A percentile compares a stretch with the other conserved stretches of the same genome.
Conservation (phyloP, 2,888 invertebrate genomes). For the Automeris io region DNA sequence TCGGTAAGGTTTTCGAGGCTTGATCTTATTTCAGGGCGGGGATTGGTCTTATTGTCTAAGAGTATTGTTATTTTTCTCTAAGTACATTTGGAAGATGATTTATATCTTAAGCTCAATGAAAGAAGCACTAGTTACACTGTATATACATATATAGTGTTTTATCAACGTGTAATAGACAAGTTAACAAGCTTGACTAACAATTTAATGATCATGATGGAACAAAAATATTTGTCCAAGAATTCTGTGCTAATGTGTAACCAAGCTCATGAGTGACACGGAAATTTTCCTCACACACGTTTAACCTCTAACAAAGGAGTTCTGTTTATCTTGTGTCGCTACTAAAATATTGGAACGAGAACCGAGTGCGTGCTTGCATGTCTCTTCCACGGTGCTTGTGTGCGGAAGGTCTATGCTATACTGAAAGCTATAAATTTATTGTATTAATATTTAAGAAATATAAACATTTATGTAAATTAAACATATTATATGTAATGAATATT, state of each 20-base stretch:
- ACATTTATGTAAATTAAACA: too few species aligned
- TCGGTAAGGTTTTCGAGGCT: constrained; percentile 18
- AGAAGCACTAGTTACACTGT: too few species aligned
- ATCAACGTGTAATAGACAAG: constrained; percentile 33
- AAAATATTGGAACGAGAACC: constrained; percentile 70
- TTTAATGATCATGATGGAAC: constrained; percentile 65
- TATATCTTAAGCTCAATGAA: not conserved
- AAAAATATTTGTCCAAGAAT: constrained; percentile 62
- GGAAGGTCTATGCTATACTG: constrained; percentile 24
- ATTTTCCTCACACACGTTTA: constrained; percentile 73
- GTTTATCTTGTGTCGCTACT: constrained; percentile 71
- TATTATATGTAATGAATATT: too few species aligned
- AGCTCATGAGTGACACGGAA: constrained; percentile 67
- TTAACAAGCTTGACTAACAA: constrained; percentile 19
- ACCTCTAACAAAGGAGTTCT: constrained; percentile 72
- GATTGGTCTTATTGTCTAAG: constrained; percentile 16
- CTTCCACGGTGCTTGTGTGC: constrained; percentile 40
- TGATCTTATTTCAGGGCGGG: not conserved
- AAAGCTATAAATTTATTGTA: constrained; percentile 20
- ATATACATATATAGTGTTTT: not conserved
- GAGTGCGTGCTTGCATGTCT: constrained; percentile 58
- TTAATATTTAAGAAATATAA: too few species aligned
- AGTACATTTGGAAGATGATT: not conserved
- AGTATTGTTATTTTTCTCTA: constrained; percentile 14
- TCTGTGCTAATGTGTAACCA: constrained; percentile 67